Evolutionary conservation across 1,140 invertebrate species (phyloP).

Genomic region (Lasioglossum baleicum): DNA sequence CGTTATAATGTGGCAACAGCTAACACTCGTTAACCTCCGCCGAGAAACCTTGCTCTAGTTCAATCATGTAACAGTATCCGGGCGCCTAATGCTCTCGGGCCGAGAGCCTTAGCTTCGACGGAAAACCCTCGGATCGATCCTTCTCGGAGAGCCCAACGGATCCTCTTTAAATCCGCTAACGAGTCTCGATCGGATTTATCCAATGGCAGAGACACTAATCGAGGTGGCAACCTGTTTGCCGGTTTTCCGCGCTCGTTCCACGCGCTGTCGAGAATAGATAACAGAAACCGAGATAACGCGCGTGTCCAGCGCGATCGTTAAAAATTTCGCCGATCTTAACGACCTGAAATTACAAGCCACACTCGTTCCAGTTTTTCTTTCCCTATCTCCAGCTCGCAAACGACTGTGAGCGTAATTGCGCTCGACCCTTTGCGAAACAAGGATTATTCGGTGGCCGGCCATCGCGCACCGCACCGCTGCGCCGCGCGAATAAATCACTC

Average conservation of each 20-base stretch:
- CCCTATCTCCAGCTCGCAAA: background rate
- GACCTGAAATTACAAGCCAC: constrained; percentile 30
- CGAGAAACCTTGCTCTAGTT: constrained; percentile 52
- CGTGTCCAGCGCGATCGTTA: constrained; percentile 8
- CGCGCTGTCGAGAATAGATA: background rate
- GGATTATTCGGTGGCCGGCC: constrained; percentile 15
- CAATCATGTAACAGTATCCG: constrained; percentile 56
- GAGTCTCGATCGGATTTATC: background rate
- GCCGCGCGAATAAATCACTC: constrained; percentile 7
- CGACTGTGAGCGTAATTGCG: constrained; percentile 19
- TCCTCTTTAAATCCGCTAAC: constrained; percentile 6
- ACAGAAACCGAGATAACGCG: constrained; percentile 11
- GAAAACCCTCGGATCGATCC: background rate
- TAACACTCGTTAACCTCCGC: constrained; percentile 71
- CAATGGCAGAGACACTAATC: background rate
- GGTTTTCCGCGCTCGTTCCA: background rate
- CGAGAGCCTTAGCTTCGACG: constrained; percentile 16
- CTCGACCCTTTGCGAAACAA: constrained; percentile 7
- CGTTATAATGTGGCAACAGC: constrained; percentile 69
- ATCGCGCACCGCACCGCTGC: too few species aligned
- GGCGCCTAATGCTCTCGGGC: constrained; percentile 18
- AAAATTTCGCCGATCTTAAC: constrained; percentile 36
- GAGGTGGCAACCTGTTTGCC: constrained; percentile 18
- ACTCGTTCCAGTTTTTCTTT: background rate
- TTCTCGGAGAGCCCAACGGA: background rate